A percentile compares a stretch with the other conserved stretches of the same genome.
Conservation (phyloP, 2,113 vertebrate species). For the Panurus biarmicus region DNA sequence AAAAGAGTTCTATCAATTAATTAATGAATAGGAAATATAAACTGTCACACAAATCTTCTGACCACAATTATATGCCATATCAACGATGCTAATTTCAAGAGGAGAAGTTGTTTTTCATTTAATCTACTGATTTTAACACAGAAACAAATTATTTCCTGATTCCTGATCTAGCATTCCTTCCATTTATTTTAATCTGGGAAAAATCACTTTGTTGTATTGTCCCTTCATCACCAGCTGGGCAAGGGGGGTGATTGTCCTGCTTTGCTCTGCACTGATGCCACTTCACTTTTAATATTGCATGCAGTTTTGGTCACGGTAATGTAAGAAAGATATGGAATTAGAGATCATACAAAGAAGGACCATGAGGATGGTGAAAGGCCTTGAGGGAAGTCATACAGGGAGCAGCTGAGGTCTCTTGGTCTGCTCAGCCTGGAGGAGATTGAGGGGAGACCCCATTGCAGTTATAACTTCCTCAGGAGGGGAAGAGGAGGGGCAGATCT, state of each 20-base stretch:
- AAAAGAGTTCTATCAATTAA: not conserved
- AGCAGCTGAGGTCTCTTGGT: not conserved
- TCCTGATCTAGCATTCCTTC: not conserved
- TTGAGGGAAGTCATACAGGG: not conserved
- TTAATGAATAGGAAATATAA: not conserved
- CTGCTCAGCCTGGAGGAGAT: not conserved
- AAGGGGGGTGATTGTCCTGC: too few relatives aligned
- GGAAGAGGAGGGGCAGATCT: not conserved
- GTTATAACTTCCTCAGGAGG: rapidly evolving
- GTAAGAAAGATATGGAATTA: not conserved
- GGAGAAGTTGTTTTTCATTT: not conserved
- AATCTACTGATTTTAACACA: not conserved
- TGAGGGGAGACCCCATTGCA: not conserved
- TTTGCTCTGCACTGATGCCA: not conserved
- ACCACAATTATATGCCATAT: not conserved
- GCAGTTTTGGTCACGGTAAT: not conserved
- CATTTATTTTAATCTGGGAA: not conserved
- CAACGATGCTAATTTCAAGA: not conserved
- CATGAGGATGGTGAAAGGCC: too few relatives aligned
- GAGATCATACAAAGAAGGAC: not conserved
- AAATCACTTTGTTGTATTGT: not conserved
- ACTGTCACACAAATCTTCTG: not conserved
- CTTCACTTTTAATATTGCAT: not conserved
- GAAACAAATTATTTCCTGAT: not conserved
- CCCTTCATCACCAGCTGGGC: rapidly evolving